Base-by-base conservation (phyloP, 1,140 invertebrate species). In the Babylonia areolata region DNA sequence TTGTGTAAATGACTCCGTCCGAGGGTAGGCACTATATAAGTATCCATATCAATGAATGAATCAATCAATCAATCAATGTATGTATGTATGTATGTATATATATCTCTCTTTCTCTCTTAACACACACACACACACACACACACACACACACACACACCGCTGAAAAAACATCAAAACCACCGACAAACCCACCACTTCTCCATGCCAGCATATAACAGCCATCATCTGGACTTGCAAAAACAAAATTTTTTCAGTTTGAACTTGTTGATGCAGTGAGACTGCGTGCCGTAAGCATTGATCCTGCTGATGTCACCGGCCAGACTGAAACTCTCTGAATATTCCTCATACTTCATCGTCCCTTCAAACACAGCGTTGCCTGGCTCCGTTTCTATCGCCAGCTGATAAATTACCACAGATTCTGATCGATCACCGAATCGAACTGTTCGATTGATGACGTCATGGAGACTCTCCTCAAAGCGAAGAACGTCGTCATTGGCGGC, bases 301-400 rank as follows among this genome's bases (percentile, higher is more conserved):
- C 93, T 87, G 78, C 94, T 94, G n/a, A 94, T 88, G 77, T 93
- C 92, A 5, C 92, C 92, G 3, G 91, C 86, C 35, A 92, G 86
- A 20, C 86, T 87, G 75, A 84, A 92, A 0, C 40, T 80, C 15
- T 89, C 84, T 33, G 77, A 51, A 1, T 40, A 40, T n/a, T 89
- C 87, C 37, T 92, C 89, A 69, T 88, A 87, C 31, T 87, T 85
- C 23, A 90, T 64, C 15, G 92, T 93, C 0, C 90, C 93, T 86
- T 95, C 94, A 86, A 95, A 93, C 39, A 92, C 40, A 0, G 89
- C 94, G 31, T 89, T 86, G 11, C 93, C 93, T 23, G 93, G 93
- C 20, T 82, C 75, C 0, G 91, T 92, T 81, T 83, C 81, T n/a
- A 95, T 64, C 0, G 92, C 92, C 80, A 94, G 69, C 86, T 93